A percentile compares a stretch with the other conserved stretches of the same genome.
These are phyloP conservation scores for Theonella swinhoei DNA, from an alignment of 37 sponge, comb jelly and placozoan species.

Conservation along the genomic window DNA sequence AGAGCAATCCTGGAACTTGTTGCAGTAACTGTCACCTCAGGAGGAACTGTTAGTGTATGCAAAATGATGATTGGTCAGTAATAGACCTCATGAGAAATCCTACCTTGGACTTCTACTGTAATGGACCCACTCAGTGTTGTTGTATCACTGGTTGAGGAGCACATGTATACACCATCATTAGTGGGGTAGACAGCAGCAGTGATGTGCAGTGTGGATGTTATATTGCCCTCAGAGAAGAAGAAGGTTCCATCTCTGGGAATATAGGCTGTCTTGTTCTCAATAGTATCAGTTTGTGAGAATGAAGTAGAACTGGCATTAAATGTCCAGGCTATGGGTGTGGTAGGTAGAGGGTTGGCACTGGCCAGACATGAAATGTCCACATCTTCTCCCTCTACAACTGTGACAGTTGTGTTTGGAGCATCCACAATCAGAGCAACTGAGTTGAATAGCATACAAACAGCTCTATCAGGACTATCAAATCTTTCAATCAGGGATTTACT, in stretches of 20 bases:
- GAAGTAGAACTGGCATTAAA: neutral
- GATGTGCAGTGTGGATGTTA: slow-evolving; percentile 11
- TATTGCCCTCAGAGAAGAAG: neutral
- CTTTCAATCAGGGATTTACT: too few relatives aligned
- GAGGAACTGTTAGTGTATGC: neutral
- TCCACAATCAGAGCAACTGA: neutral
- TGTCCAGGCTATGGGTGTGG: slow-evolving; percentile 16
- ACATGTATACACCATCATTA: slow-evolving; percentile 34
- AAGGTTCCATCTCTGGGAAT: neutral
- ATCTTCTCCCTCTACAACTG: slow-evolving; percentile 24
- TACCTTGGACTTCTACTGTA: neutral
- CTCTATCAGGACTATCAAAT: too few relatives aligned
- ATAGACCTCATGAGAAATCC: too few relatives aligned
- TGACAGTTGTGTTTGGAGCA: neutral
- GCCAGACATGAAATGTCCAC: slow-evolving; percentile 29
- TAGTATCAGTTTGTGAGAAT: neutral
- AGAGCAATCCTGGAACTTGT: neutral
- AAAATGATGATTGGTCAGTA: too few relatives aligned
- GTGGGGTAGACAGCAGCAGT: slow-evolving; percentile 24
- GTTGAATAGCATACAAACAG: neutral
- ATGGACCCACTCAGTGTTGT: neutral
- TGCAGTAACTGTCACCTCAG: slow-evolving; percentile 5
- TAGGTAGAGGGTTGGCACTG: slow-evolving; percentile 34
- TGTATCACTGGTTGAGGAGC: slow-evolving; percentile 3
- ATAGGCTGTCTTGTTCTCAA: neutral